Evolutionary conservation across 2,888 invertebrate species (phyloP), one percentile per base, ranked within the genome.

Genomic region (Limenitis arthemis): DNA sequence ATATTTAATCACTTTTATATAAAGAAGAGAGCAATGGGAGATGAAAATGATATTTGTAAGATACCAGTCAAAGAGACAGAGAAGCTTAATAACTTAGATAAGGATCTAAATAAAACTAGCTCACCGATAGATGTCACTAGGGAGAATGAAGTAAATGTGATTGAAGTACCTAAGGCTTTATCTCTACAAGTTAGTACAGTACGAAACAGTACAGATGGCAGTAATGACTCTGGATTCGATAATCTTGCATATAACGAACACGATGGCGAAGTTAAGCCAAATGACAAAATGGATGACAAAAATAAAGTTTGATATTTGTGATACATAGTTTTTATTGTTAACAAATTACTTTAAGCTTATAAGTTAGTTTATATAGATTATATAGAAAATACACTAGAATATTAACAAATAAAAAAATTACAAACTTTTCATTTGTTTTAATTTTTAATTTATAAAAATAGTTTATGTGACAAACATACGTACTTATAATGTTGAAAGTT

Each of bases 1-100:
- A 71, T 90, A 9, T 91, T 93, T 71, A 93, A 93, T 70, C 80
- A 87, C 51, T 83, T 89, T 51, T 93, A 90, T 68, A 80, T 93
- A 63, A 87, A 87, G 34, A 88, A 89, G 59, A 76, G 88, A 42
- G 85, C 88, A 0, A 79, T 83, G 0, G 72, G 75, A 46, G 86
- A 86, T 54, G 87, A 87, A 11, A 88, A 86, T 64, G 89, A 89
- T 63, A 86, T 89, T 62, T 88, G 87, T 50, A 89, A 88, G 67
- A 89, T 89, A 3, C 71, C 79, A 51, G 61, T 65, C 8, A 53
- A 63, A 36, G 84, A 86, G 55, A 62, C 84, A 6, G 85, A 86
- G 66, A 66, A 71, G 44, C 69, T 64, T 47, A 79, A 80, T 11
- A 62, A 64, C 20, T 62, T 52, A 29, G 62, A 59, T 32, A 71